phyloP scores from a whole-genome alignment of 2,888 invertebrate species.

The Masnerella sp. region DNA sequence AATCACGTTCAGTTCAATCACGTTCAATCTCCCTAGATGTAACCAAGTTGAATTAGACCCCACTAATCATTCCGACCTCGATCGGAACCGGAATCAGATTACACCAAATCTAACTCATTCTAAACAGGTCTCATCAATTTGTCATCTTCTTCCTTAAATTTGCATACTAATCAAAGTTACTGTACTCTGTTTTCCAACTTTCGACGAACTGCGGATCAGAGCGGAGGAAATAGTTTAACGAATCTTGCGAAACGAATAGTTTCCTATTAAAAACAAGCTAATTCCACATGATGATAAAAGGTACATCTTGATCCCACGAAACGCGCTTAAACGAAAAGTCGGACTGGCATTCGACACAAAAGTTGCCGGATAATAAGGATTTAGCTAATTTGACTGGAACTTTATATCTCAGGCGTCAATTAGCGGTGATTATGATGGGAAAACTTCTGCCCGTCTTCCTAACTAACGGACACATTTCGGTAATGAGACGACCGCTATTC shows the following conservation, averaged over 20 bases:
- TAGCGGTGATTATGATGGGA: constrained; percentile 74
- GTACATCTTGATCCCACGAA: too few relatives aligned
- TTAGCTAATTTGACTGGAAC: constrained; percentile 72
- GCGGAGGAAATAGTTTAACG: too few relatives aligned
- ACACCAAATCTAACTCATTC: neutral
- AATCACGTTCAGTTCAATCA: neutral
- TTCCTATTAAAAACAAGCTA: too few relatives aligned
- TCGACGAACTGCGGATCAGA: too few relatives aligned
- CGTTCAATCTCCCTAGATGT: neutral
- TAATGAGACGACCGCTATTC: constrained; percentile 72
- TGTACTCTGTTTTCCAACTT: too few relatives aligned
- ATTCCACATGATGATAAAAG: too few relatives aligned
- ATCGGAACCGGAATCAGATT: neutral
- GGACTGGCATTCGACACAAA: constrained; percentile 51
- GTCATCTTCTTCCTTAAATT: neutral
- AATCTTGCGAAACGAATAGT: too few relatives aligned
- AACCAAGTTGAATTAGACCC: neutral
- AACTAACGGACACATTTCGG: constrained; percentile 71
- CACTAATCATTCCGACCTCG: neutral
- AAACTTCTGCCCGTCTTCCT: constrained; percentile 70
- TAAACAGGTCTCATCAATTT: neutral
- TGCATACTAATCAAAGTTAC: neutral
- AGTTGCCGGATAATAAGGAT: constrained; percentile 69
- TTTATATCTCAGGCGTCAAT: constrained; percentile 73
- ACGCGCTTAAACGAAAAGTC: constrained; percentile 36